Percentiles rank a stretch among this genome's conserved stretches.
Evolutionary conservation across 1,140 invertebrate species (phyloP).

Genomic region (Meloidogyne exigua): DNA sequence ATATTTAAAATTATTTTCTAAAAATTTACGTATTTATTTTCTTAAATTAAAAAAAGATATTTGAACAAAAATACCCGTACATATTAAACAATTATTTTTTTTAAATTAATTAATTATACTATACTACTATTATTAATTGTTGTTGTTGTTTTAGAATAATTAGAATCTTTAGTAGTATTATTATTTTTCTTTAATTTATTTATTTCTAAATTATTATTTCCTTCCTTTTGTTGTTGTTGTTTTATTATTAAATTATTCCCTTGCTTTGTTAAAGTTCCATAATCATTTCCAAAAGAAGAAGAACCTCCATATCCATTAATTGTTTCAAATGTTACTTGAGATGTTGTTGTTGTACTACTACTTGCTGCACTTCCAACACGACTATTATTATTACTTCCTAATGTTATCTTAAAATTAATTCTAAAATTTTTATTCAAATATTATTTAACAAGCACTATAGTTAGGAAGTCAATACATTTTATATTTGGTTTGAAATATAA

Average conservation of each 20-base stretch:
- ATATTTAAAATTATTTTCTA: too few species aligned
- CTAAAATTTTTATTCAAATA: too few species aligned
- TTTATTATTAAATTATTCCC: background rate
- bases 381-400: constrained; percentile 20
- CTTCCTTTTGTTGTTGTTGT: background rate
- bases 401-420: constrained; percentile 7
- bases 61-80: too few species aligned
- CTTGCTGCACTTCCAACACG: constrained; percentile 20
- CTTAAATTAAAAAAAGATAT: too few species aligned
- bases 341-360: constrained; percentile 4
- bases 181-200: background rate
- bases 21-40: too few species aligned
- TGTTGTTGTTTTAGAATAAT: background rate
- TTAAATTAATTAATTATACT: background rate
- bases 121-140: background rate
- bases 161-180: background rate
- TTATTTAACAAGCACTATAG: too few species aligned
- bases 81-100: too few species aligned
- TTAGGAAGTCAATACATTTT: too few species aligned
- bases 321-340: background rate
- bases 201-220: background rate
- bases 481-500: too few species aligned
- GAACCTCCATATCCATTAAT: constrained; percentile 8
- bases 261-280: background rate
- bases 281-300: constrained; percentile 1